Evolutionary conservation across 2,888 invertebrate genomes (phyloP), one percentile per base, ranked within the genome.

Genomic region (Cephalotes varians): DNA sequence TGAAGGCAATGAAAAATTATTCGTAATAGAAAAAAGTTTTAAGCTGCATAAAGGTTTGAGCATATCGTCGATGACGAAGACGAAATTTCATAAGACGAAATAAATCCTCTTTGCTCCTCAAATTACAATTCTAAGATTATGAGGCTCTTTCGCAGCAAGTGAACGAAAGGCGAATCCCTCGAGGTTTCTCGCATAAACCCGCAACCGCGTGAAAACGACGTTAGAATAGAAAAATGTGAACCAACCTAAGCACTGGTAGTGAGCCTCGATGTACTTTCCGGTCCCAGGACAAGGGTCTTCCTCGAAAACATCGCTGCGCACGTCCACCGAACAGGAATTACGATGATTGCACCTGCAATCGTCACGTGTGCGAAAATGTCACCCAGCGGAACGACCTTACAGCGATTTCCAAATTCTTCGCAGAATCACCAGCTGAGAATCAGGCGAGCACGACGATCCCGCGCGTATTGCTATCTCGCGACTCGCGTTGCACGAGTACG

Each of bases 251-350:
- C 96, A 96, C 88, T 93, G 92, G 95, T 95, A 96, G 85, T 96
- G 96, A 87, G 95, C 96, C 94, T 96, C 96, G 91, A 96, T 94
- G 95, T 96, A 96, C 94, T 96, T 96, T 90, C 94, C 94, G 87
- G 96, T 96, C 86, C 95, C 95, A 85, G 95, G 95, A 94, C 96
- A 96, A 85, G 96, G 96, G 92, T 96, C 95, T 90, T 94, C 95
- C 89, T 94, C 96, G 96, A 97, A 94, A 90, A 93, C 91, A 86
- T 91, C 90, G 91, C 92, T 93, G 91, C 90, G 90, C 87, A 93
- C 93, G 84, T 93, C 92, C 93, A 93, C 91, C 86, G 89, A 86
- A 88, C 94, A 94, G 89, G 92, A 93, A 83, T 91, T 91, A 88
- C 91, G 93, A 88, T 91, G 91, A 91, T 93, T 93, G 92, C 94